These are phyloP conservation scores for Carlito syrichta DNA, from an alignment of 2,113 vertebrate genomes.

Conservation along the genomic window DNA sequence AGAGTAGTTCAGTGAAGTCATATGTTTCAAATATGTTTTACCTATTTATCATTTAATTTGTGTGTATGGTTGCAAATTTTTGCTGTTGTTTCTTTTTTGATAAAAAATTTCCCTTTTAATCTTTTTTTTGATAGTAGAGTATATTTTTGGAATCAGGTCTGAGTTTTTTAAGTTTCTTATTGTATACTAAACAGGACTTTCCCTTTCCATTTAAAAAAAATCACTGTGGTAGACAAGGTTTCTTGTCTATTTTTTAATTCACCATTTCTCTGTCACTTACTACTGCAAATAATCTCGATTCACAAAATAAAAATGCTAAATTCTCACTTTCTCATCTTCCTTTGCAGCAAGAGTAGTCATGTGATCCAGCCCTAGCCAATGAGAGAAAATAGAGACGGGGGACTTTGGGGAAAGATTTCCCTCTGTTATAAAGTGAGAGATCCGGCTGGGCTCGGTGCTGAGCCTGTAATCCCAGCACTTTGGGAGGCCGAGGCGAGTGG, in stretches of 20 bases:
- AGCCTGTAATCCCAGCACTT: no score
- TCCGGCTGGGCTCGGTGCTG: no score
- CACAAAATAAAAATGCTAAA: background rate
- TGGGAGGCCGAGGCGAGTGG: no score
- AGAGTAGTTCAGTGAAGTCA: background rate
- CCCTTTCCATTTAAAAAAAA: background rate
- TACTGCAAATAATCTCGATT: background rate
- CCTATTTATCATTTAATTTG: background rate
- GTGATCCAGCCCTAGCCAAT: background rate
- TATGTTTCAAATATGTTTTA: slow-evolving; percentile 3
- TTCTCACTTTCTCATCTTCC: background rate
- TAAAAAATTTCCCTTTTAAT: background rate
- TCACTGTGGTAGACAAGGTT: background rate
- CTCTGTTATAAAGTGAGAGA: background rate
- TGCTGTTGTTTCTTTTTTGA: background rate
- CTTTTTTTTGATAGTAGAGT: background rate
- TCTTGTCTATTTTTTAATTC: background rate
- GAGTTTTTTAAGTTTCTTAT: background rate
- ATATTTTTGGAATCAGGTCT: background rate
- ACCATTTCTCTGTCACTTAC: background rate
- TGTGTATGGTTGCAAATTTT: background rate
- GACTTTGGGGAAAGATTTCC: background rate
- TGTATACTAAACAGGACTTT: background rate
- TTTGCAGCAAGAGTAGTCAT: background rate
- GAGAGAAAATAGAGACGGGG: background rate